Percentiles rank a stretch among this genome's conserved stretches.
phyloP scores from a whole-genome alignment of 2,797 vertebrate genomes.

The Sebastes kiyomatsui region DNA sequence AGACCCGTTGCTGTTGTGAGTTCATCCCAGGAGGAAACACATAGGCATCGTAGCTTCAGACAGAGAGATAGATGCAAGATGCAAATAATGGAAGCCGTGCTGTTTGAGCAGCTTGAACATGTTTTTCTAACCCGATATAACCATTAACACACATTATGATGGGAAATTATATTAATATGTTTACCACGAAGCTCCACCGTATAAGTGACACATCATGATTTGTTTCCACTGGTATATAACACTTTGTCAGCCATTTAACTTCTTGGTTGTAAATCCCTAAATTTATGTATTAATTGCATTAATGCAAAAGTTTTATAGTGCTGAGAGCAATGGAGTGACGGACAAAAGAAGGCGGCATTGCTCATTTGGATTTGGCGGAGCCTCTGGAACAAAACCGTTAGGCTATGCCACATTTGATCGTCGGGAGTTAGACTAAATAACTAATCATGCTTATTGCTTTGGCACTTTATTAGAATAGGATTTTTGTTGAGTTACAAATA shows the following conservation, averaged over 20 bases:
- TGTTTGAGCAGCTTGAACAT: neutral
- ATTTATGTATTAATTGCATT: neutral
- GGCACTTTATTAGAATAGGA: neutral
- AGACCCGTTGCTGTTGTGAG: too few species aligned
- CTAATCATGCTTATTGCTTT: neutral
- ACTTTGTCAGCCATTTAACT: neutral
- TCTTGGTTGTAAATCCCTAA: neutral
- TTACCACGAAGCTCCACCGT: neutral
- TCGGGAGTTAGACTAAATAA: neutral
- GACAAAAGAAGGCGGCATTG: neutral
- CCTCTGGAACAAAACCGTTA: neutral
- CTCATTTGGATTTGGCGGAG: neutral
- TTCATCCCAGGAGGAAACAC: too few species aligned
- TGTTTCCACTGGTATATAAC: neutral
- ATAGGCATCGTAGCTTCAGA: too few species aligned
- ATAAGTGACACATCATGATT: neutral
- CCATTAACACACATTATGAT: neutral
- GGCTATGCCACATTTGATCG: neutral
- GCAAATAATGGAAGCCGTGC: neutral
- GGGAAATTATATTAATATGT: neutral
- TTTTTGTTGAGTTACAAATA: neutral
- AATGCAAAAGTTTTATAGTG: neutral
- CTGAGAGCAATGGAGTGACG: neutral
- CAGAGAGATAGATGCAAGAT: neutral
- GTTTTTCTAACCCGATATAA: neutral